These are phyloP conservation scores for Acrobasis suavella DNA, from an alignment of 2,888 invertebrate species.

Conservation along the genomic window DNA sequence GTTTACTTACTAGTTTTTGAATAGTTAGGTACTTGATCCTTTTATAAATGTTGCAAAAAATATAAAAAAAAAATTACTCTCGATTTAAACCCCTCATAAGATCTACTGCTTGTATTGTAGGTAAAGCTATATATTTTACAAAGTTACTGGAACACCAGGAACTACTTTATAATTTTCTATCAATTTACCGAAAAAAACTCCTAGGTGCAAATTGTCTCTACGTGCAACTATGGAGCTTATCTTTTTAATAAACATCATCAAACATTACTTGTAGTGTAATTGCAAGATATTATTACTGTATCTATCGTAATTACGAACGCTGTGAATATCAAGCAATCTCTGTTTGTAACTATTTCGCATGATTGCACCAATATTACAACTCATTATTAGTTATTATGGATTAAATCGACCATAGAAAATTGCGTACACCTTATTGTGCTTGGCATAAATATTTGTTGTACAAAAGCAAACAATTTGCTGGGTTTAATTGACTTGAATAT, in stretches of 20 bases:
- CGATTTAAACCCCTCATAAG: too few relatives aligned
- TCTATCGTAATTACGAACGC: slow-evolving; percentile 39
- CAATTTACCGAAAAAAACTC: neutral
- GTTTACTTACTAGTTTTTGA: too few relatives aligned
- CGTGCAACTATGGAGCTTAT: slow-evolving; percentile 8
- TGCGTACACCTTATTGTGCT: slow-evolving; percentile 20
- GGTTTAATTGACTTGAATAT: neutral
- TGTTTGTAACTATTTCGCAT: slow-evolving; percentile 56
- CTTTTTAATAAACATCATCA: slow-evolving; percentile 23
- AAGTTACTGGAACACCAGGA: too few relatives aligned
- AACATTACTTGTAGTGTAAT: slow-evolving; percentile 21
- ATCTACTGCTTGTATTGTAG: too few relatives aligned
- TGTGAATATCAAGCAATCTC: slow-evolving; percentile 55
- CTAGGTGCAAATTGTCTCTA: neutral
- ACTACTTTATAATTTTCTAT: neutral
- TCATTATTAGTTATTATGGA: slow-evolving; percentile 58
- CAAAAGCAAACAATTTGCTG: neutral
- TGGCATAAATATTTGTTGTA: slow-evolving; percentile 3
- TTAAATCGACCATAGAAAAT: slow-evolving; percentile 46
- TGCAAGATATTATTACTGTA: slow-evolving; percentile 20
- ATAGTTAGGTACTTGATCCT: too few relatives aligned
- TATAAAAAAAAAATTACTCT: too few relatives aligned
- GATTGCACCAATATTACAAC: slow-evolving; percentile 48
- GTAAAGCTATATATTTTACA: too few relatives aligned
- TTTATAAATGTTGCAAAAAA: too few relatives aligned